Evolutionary conservation across 2,113 vertebrate genomes (phyloP).

Genomic region (Pelmatolapia mariae): DNA sequence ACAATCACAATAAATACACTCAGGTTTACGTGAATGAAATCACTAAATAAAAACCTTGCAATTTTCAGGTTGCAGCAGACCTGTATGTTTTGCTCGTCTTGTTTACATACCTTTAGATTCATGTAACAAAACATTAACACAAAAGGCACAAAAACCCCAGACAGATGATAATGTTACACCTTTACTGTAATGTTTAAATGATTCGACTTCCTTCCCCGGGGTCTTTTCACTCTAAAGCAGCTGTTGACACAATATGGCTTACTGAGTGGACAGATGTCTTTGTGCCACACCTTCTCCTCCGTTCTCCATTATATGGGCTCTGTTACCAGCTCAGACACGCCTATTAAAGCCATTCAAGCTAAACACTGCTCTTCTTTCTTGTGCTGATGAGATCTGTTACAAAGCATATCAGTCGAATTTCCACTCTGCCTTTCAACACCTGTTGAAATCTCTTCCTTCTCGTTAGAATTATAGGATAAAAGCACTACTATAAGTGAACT

Average conservation of each 20-base stretch:
- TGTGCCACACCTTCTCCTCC: constrained; percentile 54
- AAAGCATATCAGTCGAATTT: neutral
- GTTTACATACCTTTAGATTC: constrained; percentile 10
- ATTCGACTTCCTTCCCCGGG: constrained; percentile 22
- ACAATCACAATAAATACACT: too few relatives aligned
- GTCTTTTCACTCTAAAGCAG: constrained; percentile 50
- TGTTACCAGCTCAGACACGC: constrained; percentile 23
- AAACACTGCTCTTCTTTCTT: neutral
- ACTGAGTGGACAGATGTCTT: constrained; percentile 58
- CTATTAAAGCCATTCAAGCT: constrained; percentile 34
- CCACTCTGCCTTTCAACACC: constrained; percentile 2
- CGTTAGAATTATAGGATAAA: neutral
- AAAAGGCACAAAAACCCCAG: constrained; percentile 5
- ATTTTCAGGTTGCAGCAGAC: neutral
- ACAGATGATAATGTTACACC: constrained; percentile 23
- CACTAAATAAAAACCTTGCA: neutral
- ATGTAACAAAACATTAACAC: constrained; percentile 10
- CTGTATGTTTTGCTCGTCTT: constrained; percentile 5
- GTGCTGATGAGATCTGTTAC: neutral
- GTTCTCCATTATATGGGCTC: constrained; percentile 23
- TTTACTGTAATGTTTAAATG: constrained; percentile 38
- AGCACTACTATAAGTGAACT: neutral
- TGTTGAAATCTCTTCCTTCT: neutral
- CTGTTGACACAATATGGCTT: constrained; percentile 61
- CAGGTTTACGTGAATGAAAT: neutral